phyloP scores from a whole-genome alignment of 2,113 vertebrate genomes.

The Neopipo cinnamomea region DNA sequence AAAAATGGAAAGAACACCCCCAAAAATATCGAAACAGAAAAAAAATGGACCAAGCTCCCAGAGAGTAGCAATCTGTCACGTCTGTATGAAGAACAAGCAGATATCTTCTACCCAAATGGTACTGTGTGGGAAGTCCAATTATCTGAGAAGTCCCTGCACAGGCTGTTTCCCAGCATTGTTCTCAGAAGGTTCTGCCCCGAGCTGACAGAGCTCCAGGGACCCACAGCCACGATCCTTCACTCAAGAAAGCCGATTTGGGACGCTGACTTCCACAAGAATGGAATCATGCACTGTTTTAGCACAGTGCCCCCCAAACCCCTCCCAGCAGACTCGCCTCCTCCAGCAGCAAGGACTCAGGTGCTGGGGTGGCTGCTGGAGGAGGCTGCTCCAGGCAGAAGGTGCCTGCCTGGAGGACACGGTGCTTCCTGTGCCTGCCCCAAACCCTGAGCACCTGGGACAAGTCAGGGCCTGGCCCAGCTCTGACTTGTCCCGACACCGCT shows the following conservation, averaged over 20 bases:
- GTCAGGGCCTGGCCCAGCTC: background rate
- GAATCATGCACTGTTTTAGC: background rate
- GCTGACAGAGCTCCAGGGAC: background rate
- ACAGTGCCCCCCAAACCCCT: rapidly evolving
- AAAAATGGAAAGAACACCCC: background rate
- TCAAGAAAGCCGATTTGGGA: background rate
- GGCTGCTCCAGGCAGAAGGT: background rate
- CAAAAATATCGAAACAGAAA: background rate
- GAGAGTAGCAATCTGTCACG: background rate
- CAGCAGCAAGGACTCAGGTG: background rate
- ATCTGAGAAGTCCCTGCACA: background rate
- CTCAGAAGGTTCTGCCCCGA: background rate
- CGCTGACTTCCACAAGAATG: background rate
- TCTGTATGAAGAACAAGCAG: background rate
- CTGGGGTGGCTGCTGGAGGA: background rate
- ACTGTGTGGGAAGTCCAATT: background rate
- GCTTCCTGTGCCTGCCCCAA: background rate
- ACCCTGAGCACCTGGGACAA: background rate
- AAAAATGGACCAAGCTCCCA: background rate
- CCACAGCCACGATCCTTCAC: rapidly evolving
- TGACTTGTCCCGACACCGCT: background rate
- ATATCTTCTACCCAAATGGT: background rate
- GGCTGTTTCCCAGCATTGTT: background rate
- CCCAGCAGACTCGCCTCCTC: background rate
- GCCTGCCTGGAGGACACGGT: background rate